A percentile compares a stretch with the other conserved stretches of the same genome.
Conservation (phyloP, 1,140 invertebrate genomes). For the Lepidotrigona ventralis region DNA sequence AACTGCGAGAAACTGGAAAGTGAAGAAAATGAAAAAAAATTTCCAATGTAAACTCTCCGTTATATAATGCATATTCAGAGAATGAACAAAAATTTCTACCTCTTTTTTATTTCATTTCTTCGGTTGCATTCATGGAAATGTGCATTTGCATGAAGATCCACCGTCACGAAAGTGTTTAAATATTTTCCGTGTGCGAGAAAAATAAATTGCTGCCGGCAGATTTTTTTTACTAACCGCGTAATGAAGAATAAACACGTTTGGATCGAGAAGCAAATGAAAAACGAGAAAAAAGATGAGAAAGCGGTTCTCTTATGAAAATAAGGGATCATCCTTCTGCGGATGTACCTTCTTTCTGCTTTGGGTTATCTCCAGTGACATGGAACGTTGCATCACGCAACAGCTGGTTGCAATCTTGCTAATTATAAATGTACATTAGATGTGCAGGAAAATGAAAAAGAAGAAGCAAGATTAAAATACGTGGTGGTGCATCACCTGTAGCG, state of each 20-base stretch:
- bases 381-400: not conserved
- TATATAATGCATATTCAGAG: not conserved
- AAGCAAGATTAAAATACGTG: not conserved
- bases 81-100: not conserved
- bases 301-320: slow-evolving; percentile 1
- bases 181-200: not conserved
- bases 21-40: not conserved
- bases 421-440: not conserved
- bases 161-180: not conserved
- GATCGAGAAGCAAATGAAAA: not conserved
- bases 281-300: not conserved
- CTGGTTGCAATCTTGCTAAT: not conserved
- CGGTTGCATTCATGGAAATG: no score
- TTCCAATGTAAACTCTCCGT: not conserved
- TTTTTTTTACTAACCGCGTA: not conserved
- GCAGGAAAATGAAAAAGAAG: not conserved
- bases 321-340: not conserved
- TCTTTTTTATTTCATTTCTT: not conserved
- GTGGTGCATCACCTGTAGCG: not conserved
- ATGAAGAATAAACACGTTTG: not conserved
- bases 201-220: not conserved
- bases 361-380: no score
- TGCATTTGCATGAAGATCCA: not conserved
- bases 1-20: not conserved
- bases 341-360: not conserved